Evolutionary conservation across 2,888 invertebrate genomes (phyloP), one percentile per base, ranked within the genome.

Genomic region (Tryphoninae sp.): DNA sequence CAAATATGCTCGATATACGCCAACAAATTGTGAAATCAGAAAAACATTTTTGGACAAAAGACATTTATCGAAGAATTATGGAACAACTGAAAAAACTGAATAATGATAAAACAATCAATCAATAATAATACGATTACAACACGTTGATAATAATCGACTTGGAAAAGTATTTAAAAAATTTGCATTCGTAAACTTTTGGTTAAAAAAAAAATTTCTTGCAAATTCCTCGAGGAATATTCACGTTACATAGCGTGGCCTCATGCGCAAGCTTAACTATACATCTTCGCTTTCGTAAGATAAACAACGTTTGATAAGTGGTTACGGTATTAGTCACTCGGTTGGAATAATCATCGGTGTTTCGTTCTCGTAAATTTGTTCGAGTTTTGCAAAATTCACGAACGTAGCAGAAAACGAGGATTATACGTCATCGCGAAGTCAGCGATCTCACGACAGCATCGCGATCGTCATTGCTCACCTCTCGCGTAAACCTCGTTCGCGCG

Each of bases 381-480:
- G 45, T 80, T 68, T 74, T 23, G 55, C 58, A 51, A 49, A 71
- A 78, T 53, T 62, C 73, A 74, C 78, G 73, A 69, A 26, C 78
- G 59, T 67, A 67, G 59, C 45, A 73, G 11, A 78, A 78, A 68
- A 58, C 59, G 78, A 81, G 2, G 16, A 4, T n/a, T 19, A 55
- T 64, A 73, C 64, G 74, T 75, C 75, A 67, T 45, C 67, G 19
- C 58, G 19, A 40, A 69, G 49, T 55, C 67, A 22, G 40, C 45
- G 67, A 67, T 58, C 75, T 75, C 75, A 51, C 65, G 45, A 45
- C 49, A 75, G 19, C 74, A 74, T 78, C 81, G 64, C 69, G 62
- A 42, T 74, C 55, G 51, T 9, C 73, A 19, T 16, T 45, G 42
- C 40, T 1, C 65, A 74, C 55, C 65, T 65, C 65, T 53, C 49